These are phyloP conservation scores for Coilia nasus DNA, from an alignment of 2,797 vertebrate genomes.

Conservation along the genomic window DNA sequence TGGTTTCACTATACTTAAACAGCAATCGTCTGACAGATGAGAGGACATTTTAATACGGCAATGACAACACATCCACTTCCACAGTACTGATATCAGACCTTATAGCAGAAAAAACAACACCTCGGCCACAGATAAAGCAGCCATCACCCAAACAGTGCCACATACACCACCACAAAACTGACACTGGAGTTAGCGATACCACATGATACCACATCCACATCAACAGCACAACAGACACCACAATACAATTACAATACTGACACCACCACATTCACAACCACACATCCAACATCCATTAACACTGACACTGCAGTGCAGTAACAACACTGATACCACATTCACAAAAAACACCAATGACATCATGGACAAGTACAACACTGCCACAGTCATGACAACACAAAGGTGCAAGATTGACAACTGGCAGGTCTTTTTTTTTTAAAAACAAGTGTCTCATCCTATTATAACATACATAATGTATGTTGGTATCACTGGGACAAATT, in stretches of 20 bases:
- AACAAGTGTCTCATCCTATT: background rate
- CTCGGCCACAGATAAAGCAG: background rate
- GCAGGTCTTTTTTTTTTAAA: background rate
- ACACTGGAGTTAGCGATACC: background rate
- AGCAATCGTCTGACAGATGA: too few relatives aligned
- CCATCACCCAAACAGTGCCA: too few relatives aligned
- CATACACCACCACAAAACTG: background rate
- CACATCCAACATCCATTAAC: slow-evolving; percentile 17
- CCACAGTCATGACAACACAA: background rate
- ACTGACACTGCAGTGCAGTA: background rate
- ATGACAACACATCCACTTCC: too few relatives aligned
- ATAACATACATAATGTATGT: background rate
- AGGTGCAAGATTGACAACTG: background rate
- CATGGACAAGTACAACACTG: background rate
- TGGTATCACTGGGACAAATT: background rate
- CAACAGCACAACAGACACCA: background rate
- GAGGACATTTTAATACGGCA: too few relatives aligned
- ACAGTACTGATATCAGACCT: too few relatives aligned
- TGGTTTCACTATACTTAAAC: too few relatives aligned
- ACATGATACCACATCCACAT: slow-evolving; percentile 6
- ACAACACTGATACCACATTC: background rate
- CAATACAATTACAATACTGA: slow-evolving; percentile 27
- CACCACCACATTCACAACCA: slow-evolving; percentile 30
- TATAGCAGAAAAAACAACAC: background rate
- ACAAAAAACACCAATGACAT: background rate